Evolutionary conservation across 2,888 invertebrate species (phyloP).

Genomic region (Branchellion lobata): DNA sequence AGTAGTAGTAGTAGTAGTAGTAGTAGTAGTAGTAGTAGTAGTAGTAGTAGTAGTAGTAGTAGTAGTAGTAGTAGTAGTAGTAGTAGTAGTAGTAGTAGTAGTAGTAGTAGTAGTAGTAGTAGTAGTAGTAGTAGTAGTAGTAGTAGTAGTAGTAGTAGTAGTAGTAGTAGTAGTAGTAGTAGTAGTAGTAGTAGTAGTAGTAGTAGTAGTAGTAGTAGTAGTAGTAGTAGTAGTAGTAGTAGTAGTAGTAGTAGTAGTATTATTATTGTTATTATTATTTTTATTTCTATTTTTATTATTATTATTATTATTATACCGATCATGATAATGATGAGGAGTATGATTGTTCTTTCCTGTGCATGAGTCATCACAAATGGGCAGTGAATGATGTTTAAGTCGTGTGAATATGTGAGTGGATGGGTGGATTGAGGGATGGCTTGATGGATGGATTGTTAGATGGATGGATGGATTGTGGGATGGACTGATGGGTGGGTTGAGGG

Average conservation of each 20-base stretch:
- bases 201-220: slow-evolving; percentile 24
- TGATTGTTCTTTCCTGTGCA: neutral
- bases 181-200: slow-evolving; percentile 15
- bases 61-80: slow-evolving; percentile 11
- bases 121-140: slow-evolving; percentile 11
- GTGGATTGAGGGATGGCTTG: neutral
- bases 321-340: neutral
- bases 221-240: slow-evolving; percentile 29
- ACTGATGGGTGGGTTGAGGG: neutral
- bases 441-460: neutral
- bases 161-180: slow-evolving; percentile 15
- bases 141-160: slow-evolving; percentile 15
- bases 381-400: neutral
- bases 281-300: no score
- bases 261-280: no score
- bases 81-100: slow-evolving; percentile 15
- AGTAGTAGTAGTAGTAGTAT: no score
- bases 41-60: slow-evolving; percentile 19
- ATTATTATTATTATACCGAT: no score
- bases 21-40: slow-evolving; percentile 7
- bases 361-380: neutral
- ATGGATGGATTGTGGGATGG: neutral
- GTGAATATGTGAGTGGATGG: neutral
- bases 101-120: slow-evolving; percentile 22
- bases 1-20: slow-evolving; percentile 7